Evolutionary conservation across 2,888 invertebrate genomes (phyloP), one percentile per base, ranked within the genome.

Genomic region (Achlya flavicornis): DNA sequence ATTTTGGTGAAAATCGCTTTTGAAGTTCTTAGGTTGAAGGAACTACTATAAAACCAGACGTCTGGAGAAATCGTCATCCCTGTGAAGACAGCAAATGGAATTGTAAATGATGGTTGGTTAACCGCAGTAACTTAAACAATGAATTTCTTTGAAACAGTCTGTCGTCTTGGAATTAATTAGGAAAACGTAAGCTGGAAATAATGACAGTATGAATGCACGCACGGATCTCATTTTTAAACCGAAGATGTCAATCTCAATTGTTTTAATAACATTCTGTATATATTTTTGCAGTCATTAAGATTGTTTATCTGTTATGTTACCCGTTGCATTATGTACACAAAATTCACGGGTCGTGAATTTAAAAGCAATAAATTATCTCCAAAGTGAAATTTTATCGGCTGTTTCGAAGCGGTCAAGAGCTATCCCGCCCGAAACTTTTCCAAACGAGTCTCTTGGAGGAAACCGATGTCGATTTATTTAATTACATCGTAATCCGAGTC

Each of bases 401-500:
- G n/a, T 53, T 19, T 53, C 41, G 43, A 26, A 26, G 41, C 60
- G 11, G 38, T 41, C 41, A 19, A 60, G 60, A 60, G 38, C 12
- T 19, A 59, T 59, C 59, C 59, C 41, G n/a, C 59, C 59, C 41
- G n/a, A 59, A 59, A 63, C 48, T 53, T 59, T 59, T 58, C 61
- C 43, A 63, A 65, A 65, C 70, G 62, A 53, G 65, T 70, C 73
- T 71, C 66, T n/a, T 63, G 71, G 76, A 75, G 77, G 79, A 80
- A 79, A 79, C 75, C 72, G 70, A 67, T 67, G 67, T 61, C 64
- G 69, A 79, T 80, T 77, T 73, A 77, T 80, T 83, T 83, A 81
- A 80, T 85, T 76, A 72, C 71, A 68, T 73, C 72, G 71, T 76
- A 75, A 78, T 72, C 69, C 73, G 61, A 69, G 58, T 63, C 43